A percentile compares a stretch with the other conserved stretches of the same genome.
These are phyloP conservation scores for Phalacrocorax carbo DNA, from an alignment of 2,113 vertebrate species.

Conservation along the genomic window DNA sequence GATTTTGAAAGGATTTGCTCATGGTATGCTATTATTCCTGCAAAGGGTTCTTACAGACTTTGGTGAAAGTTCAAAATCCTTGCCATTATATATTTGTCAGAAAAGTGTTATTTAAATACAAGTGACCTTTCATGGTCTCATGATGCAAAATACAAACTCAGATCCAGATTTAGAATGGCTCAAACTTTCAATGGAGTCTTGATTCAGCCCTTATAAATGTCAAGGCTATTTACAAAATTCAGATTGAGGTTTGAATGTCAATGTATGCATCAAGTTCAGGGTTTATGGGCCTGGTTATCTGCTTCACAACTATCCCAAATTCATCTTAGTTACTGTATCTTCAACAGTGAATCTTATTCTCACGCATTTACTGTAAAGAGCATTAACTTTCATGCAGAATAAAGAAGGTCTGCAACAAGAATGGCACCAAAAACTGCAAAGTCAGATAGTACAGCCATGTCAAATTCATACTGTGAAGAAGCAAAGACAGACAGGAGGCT, in stretches of 20 bases:
- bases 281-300: background rate
- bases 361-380: background rate
- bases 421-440: background rate
- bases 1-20: constrained; percentile 5
- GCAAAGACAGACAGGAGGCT: background rate
- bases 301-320: background rate
- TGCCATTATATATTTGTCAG: background rate
- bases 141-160: background rate
- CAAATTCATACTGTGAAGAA: background rate
- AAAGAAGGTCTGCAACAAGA: background rate
- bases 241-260: constrained; percentile 39
- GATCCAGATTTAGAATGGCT: background rate
- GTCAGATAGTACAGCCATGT: background rate
- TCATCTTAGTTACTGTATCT: background rate
- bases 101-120: constrained; percentile 13
- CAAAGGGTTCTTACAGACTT: background rate
- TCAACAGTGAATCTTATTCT: background rate
- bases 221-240: constrained; percentile 43
- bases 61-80: background rate
- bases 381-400: background rate
- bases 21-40: background rate
- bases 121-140: background rate
- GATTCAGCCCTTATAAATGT: constrained; percentile 21
- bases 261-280: background rate
- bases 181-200: background rate